Conservation (phyloP, 35 echinoderm and acorn worm species). For the Apostichopus japonicus region DNA sequence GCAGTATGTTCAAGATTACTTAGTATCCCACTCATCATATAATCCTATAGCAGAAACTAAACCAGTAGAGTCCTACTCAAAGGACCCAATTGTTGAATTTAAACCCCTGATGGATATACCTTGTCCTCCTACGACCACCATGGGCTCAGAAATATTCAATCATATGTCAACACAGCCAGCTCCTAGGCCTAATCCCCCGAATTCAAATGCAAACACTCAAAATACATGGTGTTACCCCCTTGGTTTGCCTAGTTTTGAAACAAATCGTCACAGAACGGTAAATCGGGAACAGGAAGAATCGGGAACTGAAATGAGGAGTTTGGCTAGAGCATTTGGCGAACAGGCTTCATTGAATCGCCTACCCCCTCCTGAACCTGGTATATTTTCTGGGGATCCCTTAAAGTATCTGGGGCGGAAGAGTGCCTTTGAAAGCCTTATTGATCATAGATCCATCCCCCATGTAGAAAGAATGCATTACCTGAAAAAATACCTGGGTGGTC, state of each 20-base stretch:
- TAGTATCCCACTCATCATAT: neutral
- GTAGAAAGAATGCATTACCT: slow-evolving; percentile 70
- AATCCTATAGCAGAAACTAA: too few relatives aligned
- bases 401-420: slow-evolving; percentile 56
- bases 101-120: too few relatives aligned
- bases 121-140: too few relatives aligned
- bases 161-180: too few relatives aligned
- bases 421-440: slow-evolving; percentile 67
- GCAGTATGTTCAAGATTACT: slow-evolving; percentile 21
- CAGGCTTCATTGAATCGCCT: slow-evolving; percentile 69
- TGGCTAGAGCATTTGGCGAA: slow-evolving; percentile 57
- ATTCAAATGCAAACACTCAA: neutral
- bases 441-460: slow-evolving; percentile 29
- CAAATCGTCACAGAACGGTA: neutral
- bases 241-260: neutral
- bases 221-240: neutral
- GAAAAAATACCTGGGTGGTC: slow-evolving; percentile 58
- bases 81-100: too few relatives aligned
- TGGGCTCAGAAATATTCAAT: too few relatives aligned
- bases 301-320: neutral
- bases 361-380: slow-evolving; percentile 66
- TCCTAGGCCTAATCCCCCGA: too few relatives aligned
- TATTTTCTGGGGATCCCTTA: slow-evolving; percentile 75
- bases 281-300: neutral
- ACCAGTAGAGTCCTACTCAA: too few relatives aligned